A percentile compares a stretch with the other conserved stretches of the same genome.
Evolutionary conservation across 2,797 vertebrate species (phyloP).

Genomic region (Tauraco hartlaubi): DNA sequence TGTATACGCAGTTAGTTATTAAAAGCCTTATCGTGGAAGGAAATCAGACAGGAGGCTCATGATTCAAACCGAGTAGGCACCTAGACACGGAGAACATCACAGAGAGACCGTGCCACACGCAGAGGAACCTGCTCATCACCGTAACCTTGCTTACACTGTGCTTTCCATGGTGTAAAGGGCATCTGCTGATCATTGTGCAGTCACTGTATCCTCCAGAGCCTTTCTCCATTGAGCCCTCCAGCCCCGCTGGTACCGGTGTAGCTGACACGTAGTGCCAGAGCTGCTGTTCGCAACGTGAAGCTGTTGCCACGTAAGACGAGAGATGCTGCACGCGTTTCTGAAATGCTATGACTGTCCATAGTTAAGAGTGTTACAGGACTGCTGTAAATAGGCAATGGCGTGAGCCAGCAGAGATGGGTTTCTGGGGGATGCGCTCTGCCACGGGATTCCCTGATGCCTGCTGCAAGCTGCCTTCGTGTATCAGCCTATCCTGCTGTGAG

Average conservation of each 20-base stretch:
- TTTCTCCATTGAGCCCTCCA: fast-evolving
- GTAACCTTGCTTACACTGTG: fast-evolving
- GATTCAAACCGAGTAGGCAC: neutral
- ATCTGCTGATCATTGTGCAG: neutral
- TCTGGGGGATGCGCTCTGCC: fast-evolving
- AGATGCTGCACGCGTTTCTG: neutral
- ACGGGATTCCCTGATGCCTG: neutral
- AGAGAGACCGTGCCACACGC: fast-evolving
- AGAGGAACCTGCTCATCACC: neutral
- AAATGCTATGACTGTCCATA: neutral
- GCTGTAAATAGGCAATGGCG: neutral
- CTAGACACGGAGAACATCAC: neutral
- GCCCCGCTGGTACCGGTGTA: fast-evolving
- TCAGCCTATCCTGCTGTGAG: neutral
- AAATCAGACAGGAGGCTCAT: neutral
- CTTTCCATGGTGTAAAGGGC: neutral
- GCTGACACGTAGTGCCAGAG: neutral
- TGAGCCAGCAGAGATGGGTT: neutral
- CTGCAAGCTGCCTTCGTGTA: neutral
- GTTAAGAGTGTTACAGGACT: neutral
- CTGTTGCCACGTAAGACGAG: neutral
- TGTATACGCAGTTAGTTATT: neutral
- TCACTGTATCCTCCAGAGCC: fast-evolving
- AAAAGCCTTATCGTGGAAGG: neutral
- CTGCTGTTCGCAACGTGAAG: fast-evolving